phyloP scores from a whole-genome alignment of 2,888 invertebrate species.

The Xestia sexstrigata region DNA sequence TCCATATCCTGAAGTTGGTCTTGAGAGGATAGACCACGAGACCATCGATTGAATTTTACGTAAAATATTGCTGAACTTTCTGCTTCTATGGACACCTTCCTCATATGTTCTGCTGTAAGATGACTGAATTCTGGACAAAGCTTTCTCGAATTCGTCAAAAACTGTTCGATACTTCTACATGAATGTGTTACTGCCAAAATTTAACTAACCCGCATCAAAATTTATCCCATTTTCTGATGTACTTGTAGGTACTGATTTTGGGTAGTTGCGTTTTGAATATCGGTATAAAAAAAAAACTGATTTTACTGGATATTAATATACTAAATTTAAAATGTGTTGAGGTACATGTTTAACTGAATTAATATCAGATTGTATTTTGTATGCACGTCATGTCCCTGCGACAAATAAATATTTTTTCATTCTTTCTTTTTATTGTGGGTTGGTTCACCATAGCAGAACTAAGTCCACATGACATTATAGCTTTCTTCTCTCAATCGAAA shows the following conservation, averaged over 20 bases:
- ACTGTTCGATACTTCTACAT: not conserved
- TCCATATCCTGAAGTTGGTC: not conserved
- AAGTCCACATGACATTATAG: not conserved
- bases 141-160: not conserved
- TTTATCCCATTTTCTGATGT: not conserved
- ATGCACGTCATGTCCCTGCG: not conserved
- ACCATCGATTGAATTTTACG: conserved; percentile 25
- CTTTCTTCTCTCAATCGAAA: not conserved
- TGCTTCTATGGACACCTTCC: not conserved
- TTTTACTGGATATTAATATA: not conserved
- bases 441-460: not conserved
- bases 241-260: not conserved
- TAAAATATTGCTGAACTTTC: conserved; percentile 22
- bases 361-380: not conserved
- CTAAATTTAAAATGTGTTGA: not conserved
- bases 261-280: not conserved
- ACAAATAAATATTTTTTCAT: not conserved
- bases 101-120: not conserved
- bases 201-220: not conserved
- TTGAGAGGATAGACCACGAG: not conserved
- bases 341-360: not conserved
- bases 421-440: not conserved
- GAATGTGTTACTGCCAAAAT: too few species aligned
- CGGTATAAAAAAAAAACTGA: too few species aligned
- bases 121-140: not conserved